Conservation (phyloP, 2,797 vertebrate species). For the Balearica regulorum region DNA sequence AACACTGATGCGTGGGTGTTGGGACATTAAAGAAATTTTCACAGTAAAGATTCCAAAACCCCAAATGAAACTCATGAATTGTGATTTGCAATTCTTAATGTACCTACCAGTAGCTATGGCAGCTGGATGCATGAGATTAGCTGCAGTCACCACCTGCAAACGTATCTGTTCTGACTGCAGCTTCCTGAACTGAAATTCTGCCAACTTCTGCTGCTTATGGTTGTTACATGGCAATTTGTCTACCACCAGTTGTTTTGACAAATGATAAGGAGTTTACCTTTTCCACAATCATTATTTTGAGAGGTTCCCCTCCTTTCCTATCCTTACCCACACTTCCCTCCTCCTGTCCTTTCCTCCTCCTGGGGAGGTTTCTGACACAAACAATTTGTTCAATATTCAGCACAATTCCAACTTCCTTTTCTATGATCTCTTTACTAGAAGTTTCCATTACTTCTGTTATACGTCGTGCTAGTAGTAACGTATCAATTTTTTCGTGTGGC, state of each 20-base stretch:
- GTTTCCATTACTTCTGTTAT: background rate
- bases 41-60: background rate
- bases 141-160: background rate
- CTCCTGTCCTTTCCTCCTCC: background rate
- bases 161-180: background rate
- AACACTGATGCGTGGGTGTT: background rate
- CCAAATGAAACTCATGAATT: background rate
- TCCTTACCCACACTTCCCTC: background rate
- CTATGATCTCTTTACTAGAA: background rate
- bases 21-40: background rate
- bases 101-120: background rate
- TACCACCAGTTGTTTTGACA: background rate
- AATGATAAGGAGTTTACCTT: background rate
- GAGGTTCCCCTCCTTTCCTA: background rate
- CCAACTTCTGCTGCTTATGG: background rate
- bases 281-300: background rate
- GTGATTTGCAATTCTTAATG: background rate
- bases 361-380: background rate
- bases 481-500: background rate
- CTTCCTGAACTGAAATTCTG: slow-evolving; percentile 24
- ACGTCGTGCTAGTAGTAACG: background rate
- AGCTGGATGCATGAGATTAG: background rate
- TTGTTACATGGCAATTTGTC: background rate
- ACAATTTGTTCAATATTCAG: background rate
- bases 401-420: background rate